Base-by-base conservation (phyloP, 1,140 invertebrate species). In the Olivierus martensii region DNA sequence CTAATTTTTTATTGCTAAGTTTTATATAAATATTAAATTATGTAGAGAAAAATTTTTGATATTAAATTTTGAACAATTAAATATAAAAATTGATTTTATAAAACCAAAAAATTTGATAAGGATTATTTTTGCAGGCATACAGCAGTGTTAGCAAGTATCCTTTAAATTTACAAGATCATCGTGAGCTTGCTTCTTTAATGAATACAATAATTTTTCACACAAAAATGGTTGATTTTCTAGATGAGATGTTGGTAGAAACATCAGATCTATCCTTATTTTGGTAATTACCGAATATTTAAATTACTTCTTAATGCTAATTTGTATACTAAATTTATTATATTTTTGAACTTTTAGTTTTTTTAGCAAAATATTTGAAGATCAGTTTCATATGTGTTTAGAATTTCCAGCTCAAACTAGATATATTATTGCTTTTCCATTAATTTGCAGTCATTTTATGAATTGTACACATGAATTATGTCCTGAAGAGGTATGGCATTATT, bases 401-500 rank as follows among this genome's bases (percentile, higher is more conserved):
- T 97, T 97, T 70, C 92, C 92, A 21, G 91, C 92, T 18, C 93
- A 97, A 71, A 96, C 96, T 71, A 78, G 93, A 18, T 99, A 88
- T 64, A 95, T 96, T 54, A 87, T 98, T 57, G 88, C 92, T 34
- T 99, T 99, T 70, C 94, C 95, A 12, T 73, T 97, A 50, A 93
- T 99, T 61, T 98, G 94, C 69, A 85, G 86, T 57, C 94, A 99
- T 67, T 99, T 99, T 66, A 89, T 95, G 71, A 88, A 90, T 66
- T 93, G 93, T 62, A 95, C 92, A 0, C 95, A 99, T 72, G 89
- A 96, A 64, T 75, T 99, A 46, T 99, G 95, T 65, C 96, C 95
- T 0, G 96, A 99, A 74, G 96, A 99, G 72, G 75, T 79, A 62
- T 65, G 64, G 55, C 14, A 10, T 46, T 56, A 45, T 28, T 21